Conservation (phyloP, 2,113 vertebrate species). For the Sylvilagus bachmani region DNA sequence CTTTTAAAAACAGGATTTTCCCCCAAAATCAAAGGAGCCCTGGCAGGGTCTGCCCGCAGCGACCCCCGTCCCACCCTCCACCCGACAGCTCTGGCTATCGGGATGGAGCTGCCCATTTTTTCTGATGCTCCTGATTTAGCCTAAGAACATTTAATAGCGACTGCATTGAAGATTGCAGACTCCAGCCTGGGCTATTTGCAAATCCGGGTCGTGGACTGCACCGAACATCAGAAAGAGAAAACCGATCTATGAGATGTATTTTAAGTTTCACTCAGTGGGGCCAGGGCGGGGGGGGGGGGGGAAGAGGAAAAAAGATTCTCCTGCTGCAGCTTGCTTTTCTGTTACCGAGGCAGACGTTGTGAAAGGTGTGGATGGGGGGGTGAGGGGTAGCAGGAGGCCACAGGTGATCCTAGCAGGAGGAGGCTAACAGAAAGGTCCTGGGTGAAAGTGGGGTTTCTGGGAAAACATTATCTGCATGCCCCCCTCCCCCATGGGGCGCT, state of each 20-base stretch:
- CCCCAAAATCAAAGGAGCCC: constrained; percentile 84
- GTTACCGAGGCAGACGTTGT: constrained; percentile 78
- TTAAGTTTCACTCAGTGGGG: constrained; percentile 86
- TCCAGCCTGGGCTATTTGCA: constrained; percentile 87
- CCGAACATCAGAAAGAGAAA: constrained; percentile 89
- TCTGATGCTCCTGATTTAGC: constrained; percentile 87
- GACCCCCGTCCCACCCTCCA: constrained; percentile 2
- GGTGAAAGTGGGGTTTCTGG: neutral
- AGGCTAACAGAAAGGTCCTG: constrained; percentile 56
- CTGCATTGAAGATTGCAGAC: constrained; percentile 90
- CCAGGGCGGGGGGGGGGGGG: constrained; percentile 64
- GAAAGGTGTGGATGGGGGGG: constrained; percentile 84
- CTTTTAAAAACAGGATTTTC: constrained; percentile 84
- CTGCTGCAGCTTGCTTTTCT: constrained; percentile 85
- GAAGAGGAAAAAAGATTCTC: constrained; percentile 81
- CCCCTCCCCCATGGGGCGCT: neutral
- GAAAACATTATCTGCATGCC: neutral
- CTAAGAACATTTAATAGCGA: constrained; percentile 89
- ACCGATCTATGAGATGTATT: constrained; percentile 90
- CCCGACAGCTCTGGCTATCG: constrained; percentile 81
- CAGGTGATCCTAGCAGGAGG: neutral
- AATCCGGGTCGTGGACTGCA: constrained; percentile 87
- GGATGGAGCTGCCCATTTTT: constrained; percentile 83
- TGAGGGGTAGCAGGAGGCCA: neutral
- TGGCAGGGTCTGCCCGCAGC: constrained; percentile 57